Percentiles rank a stretch among this genome's conserved stretches.
Evolutionary conservation across 2,888 invertebrate species (phyloP).

Genomic region (Alentia gelatinosa): DNA sequence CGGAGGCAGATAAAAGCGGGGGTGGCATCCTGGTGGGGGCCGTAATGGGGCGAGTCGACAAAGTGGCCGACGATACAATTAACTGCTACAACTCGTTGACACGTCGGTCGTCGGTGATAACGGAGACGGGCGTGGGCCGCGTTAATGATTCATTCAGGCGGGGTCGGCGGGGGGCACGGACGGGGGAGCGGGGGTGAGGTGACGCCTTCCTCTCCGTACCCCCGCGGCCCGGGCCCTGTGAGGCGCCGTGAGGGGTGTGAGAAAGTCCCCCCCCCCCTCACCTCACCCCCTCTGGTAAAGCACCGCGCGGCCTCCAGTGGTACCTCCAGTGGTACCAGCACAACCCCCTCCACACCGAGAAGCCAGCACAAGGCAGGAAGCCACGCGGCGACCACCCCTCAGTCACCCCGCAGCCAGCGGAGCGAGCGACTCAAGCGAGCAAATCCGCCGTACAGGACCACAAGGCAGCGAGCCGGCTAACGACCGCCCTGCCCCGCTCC

Average conservation of each 20-base stretch:
- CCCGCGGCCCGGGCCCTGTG: not conserved
- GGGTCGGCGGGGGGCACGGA: not conserved
- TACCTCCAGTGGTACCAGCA: too few relatives aligned
- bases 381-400: too few relatives aligned
- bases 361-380: too few relatives aligned
- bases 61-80: slow-evolving; percentile 47
- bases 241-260: not conserved
- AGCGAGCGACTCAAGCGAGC: too few relatives aligned
- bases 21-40: not conserved
- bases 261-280: not conserved
- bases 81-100: slow-evolving; percentile 41
- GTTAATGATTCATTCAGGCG: slow-evolving; percentile 48
- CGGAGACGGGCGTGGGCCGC: not conserved
- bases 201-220: not conserved
- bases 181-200: not conserved
- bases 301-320: too few relatives aligned
- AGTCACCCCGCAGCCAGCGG: too few relatives aligned
- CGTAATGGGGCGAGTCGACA: slow-evolving; percentile 17
- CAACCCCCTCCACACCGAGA: too few relatives aligned
- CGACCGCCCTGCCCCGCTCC: not conserved
- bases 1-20: slow-evolving; percentile 11
- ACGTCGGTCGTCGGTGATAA: not conserved
- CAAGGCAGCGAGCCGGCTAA: too few relatives aligned
- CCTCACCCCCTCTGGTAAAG: not conserved
- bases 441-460: too few relatives aligned